Evolutionary conservation across 1,140 invertebrate species (phyloP).

Genomic region (Cydia fagiglandana): DNA sequence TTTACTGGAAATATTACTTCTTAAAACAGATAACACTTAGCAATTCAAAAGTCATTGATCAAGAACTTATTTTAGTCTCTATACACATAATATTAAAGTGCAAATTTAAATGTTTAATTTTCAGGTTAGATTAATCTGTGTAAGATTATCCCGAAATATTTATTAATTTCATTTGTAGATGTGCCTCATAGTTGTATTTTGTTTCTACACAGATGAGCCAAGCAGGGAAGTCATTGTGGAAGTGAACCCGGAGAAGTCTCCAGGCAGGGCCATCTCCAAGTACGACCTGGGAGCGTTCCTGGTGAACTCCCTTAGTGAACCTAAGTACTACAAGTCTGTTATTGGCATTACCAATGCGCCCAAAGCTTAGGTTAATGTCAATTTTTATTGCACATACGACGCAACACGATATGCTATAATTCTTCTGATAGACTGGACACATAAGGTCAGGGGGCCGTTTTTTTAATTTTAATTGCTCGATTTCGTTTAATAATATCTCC

Average conservation of each 20-base stretch:
- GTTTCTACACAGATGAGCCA: slow-evolving; percentile 79
- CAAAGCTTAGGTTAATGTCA: slow-evolving; percentile 20
- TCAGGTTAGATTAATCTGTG: not conserved
- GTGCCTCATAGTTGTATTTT: slow-evolving; percentile 23
- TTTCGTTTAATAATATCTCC: too few relatives aligned
- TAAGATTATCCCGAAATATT: too few relatives aligned
- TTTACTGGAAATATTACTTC: too few relatives aligned
- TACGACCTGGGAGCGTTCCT: slow-evolving; percentile 88
- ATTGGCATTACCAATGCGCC: slow-evolving; percentile 82
- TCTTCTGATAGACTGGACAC: not conserved
- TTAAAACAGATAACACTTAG: too few relatives aligned
- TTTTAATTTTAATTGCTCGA: too few relatives aligned
- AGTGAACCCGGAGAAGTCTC: slow-evolving; percentile 81
- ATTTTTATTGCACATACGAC: not conserved
- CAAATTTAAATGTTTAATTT: too few relatives aligned
- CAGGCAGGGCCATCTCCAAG: slow-evolving; percentile 86
- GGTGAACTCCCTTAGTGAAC: slow-evolving; percentile 83
- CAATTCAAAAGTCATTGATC: too few relatives aligned
- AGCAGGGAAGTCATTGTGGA: slow-evolving; percentile 78
- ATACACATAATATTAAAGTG: too few relatives aligned
- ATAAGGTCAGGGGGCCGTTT: too few relatives aligned
- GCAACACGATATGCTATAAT: not conserved
- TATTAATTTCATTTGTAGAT: not conserved
- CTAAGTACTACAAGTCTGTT: slow-evolving; percentile 84
- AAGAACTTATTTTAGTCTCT: too few relatives aligned